Evolutionary conservation across 92 coral and sea anemone genomes (phyloP), one percentile per base, ranked within the genome.

Genomic region (Blastomussa wellsi): DNA sequence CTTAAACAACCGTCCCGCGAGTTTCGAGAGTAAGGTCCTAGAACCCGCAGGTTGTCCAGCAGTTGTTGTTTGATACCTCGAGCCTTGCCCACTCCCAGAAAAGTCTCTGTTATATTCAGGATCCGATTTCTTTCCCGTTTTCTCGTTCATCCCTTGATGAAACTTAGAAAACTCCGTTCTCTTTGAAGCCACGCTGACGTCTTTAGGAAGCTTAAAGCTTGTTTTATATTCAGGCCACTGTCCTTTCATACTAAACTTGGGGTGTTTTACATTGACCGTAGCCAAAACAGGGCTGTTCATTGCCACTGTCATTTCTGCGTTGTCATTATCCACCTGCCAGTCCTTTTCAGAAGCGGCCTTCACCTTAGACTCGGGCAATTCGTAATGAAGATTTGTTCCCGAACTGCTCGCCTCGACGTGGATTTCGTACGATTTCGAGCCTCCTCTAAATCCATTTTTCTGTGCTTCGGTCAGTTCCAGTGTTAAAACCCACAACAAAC

Each of bases 281-380:
- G 98, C 95, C 51, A 89, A 76, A 24, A 90, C 41, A 42, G 98
- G 98, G 16, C 90, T 84, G 79, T 94, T 94, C 74, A 92, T 82
- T 0, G 98, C 95, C 12, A 86, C 38, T n/a, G n/a, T n/a, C 94
- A 94, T 92, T 66, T 90, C 89, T 19, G 98, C 98, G 76, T 94
- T 94, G 57, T 94, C 98, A 55, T 94, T 94, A 49, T 94, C 98
- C 9, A 94, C 98, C 49, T 73, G 90, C 98, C 98, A 94, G 85
- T 94, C 95, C n/a, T 72, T 57, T 4, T 90, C 84, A 9, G 95
- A 69, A 15, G 94, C 81, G 5, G 93, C 89, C 71, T 92, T 94
- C 44, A 93, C 98, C 59, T 88, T 94, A 10, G 98, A 90, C 53
- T 94, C 93, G 22, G 98, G 98, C 13, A 94, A 78, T 69, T 94